Conservation (phyloP, 2,797 vertebrate genomes). For the Philypnodon macrostomus region DNA sequence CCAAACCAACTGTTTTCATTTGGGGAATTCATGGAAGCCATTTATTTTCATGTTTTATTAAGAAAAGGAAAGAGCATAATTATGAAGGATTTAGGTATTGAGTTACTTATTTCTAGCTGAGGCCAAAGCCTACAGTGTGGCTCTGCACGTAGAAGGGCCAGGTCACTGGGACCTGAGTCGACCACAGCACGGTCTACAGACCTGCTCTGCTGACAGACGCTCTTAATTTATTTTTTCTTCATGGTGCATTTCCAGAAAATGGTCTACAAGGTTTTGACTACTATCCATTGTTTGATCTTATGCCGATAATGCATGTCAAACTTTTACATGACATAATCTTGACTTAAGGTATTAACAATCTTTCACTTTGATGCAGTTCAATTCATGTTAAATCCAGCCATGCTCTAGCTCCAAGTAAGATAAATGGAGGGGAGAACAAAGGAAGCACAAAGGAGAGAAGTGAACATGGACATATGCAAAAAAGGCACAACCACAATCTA, state of each 20-base stretch:
- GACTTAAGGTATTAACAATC: slow-evolving; percentile 34
- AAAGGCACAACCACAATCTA: too few species aligned
- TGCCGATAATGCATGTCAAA: slow-evolving; percentile 51
- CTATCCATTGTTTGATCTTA: slow-evolving; percentile 54
- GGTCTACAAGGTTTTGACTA: slow-evolving; percentile 25
- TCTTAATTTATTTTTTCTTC: slow-evolving; percentile 55
- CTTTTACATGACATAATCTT: slow-evolving; percentile 30
- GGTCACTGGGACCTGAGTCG: slow-evolving; percentile 65
- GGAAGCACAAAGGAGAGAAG: slow-evolving; percentile 42
- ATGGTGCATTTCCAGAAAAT: slow-evolving; percentile 25
- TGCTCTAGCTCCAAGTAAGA: slow-evolving; percentile 38
- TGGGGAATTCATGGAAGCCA: slow-evolving; percentile 65
- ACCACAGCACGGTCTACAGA: slow-evolving; percentile 51
- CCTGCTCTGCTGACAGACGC: slow-evolving; percentile 60
- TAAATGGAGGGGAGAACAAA: slow-evolving; percentile 26
- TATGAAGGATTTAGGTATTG: slow-evolving; percentile 72
- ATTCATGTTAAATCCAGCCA: slow-evolving; percentile 59
- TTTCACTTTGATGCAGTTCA: slow-evolving; percentile 55
- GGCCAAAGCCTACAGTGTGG: slow-evolving; percentile 53
- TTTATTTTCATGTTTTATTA: slow-evolving; percentile 70
- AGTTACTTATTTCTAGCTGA: slow-evolving; percentile 59
- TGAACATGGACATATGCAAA: slow-evolving; percentile 28
- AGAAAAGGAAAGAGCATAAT: slow-evolving; percentile 71
- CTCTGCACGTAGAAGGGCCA: slow-evolving; percentile 48
- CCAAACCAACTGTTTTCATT: slow-evolving; percentile 72